Conservation (phyloP, 2,113 vertebrate genomes). For the Serilophus lunatus region DNA sequence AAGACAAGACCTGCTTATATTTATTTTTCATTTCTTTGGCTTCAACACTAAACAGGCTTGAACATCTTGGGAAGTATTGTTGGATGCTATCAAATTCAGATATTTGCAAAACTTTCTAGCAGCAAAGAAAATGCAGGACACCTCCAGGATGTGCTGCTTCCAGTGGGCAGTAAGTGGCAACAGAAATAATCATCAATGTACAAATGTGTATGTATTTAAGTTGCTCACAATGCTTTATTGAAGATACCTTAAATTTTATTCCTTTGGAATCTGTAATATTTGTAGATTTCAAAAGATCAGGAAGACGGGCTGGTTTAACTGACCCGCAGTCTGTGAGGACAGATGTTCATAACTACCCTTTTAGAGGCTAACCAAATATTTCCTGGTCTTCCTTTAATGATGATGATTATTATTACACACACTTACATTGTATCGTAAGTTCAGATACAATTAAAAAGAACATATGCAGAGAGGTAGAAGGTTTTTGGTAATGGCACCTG, state of each 20-base stretch:
- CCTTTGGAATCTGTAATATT: background rate
- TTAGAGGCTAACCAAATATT: background rate
- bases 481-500: background rate
- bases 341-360: background rate
- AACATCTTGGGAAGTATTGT: background rate
- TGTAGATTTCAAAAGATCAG: background rate
- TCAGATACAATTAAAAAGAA: slow-evolving; percentile 33
- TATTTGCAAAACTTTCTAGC: background rate
- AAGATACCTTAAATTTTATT: background rate
- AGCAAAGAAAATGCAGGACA: background rate
- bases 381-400: background rate
- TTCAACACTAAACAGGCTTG: background rate
- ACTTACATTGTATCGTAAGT: slow-evolving; percentile 29
- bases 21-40: background rate
- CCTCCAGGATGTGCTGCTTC: background rate
- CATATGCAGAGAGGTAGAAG: slow-evolving; percentile 20
- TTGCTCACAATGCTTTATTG: background rate
- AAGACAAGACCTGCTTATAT: background rate
- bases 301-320: background rate
- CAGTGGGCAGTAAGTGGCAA: background rate
- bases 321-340: background rate
- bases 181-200: background rate
- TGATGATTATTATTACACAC: background rate
- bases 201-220: background rate
- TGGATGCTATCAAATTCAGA: background rate